Percentiles rank a stretch among this genome's conserved stretches.
Evolutionary conservation across 1,140 invertebrate species (phyloP).

Genomic region (Ptiloglossa arizonensis): DNA sequence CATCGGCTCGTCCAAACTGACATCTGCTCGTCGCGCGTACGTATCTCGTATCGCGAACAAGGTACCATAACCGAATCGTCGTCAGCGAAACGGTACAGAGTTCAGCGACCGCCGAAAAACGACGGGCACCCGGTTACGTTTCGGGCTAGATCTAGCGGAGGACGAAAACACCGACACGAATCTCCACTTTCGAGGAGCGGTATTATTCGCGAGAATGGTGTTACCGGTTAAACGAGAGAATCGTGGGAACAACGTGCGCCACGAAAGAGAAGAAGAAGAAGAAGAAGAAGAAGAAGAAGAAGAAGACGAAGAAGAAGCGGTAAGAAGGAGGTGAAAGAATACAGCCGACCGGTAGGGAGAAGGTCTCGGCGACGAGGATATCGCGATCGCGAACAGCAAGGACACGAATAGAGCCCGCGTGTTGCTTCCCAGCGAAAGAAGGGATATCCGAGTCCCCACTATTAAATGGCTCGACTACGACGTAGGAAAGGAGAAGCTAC

Average conservation of each 20-base stretch:
- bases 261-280: constrained; percentile 6
- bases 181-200: constrained; percentile 55
- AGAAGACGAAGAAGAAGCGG: neutral
- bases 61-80: too few relatives aligned
- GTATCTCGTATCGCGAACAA: too few relatives aligned
- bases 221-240: constrained; percentile 48
- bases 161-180: constrained; percentile 46
- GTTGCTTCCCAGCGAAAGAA: constrained; percentile 73
- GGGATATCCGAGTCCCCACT: constrained; percentile 78
- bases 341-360: constrained; percentile 23
- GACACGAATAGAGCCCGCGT: constrained; percentile 55
- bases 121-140: neutral
- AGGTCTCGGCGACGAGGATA: constrained; percentile 37
- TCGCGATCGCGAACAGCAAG: constrained; percentile 61
- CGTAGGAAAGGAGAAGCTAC: constrained; percentile 76
- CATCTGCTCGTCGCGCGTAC: too few relatives aligned
- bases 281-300: neutral
- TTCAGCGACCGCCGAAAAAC: neutral
- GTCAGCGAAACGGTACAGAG: neutral
- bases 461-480: constrained; percentile 73
- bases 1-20: too few relatives aligned
- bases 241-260: constrained; percentile 45
- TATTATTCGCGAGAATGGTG: constrained; percentile 41
- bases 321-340: constrained; percentile 27
- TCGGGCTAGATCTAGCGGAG: neutral